Conservation (phyloP, 2,797 vertebrate species). For the Myiotriccus ornatus region DNA sequence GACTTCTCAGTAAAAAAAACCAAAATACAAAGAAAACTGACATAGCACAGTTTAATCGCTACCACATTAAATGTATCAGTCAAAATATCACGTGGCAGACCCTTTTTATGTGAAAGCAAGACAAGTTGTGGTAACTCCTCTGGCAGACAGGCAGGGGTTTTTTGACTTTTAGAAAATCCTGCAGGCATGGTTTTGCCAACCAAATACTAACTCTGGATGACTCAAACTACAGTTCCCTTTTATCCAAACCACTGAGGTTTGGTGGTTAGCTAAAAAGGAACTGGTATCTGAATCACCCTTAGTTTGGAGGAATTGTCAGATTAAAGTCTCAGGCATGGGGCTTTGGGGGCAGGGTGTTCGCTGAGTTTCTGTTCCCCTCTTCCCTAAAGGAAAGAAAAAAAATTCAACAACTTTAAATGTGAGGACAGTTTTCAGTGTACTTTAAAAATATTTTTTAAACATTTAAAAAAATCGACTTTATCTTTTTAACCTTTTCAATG, state of each 20-base stretch:
- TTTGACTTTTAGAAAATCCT: slow-evolving; percentile 14
- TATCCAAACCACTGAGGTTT: slow-evolving; percentile 49
- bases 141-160: background rate
- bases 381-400: background rate
- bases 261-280: slow-evolving; percentile 52
- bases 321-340: background rate
- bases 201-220: slow-evolving; percentile 34
- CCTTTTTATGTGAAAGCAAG: background rate
- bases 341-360: background rate
- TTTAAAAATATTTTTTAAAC: background rate
- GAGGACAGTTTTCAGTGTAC: background rate
- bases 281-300: slow-evolving; percentile 48
- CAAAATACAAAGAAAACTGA: background rate
- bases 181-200: slow-evolving; percentile 28
- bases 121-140: background rate
- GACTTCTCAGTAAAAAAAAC: background rate
- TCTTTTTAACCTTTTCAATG: background rate
- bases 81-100: background rate
- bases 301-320: slow-evolving; percentile 9
- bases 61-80: slow-evolving; percentile 18
- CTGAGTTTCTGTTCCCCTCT: background rate
- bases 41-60: background rate
- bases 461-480: background rate
- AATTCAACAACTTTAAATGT: background rate
- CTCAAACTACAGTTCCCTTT: slow-evolving; percentile 49